These are phyloP conservation scores for Odobenus rosmarus DNA, from an alignment of 2,113 vertebrate genomes.

Conservation along the genomic window DNA sequence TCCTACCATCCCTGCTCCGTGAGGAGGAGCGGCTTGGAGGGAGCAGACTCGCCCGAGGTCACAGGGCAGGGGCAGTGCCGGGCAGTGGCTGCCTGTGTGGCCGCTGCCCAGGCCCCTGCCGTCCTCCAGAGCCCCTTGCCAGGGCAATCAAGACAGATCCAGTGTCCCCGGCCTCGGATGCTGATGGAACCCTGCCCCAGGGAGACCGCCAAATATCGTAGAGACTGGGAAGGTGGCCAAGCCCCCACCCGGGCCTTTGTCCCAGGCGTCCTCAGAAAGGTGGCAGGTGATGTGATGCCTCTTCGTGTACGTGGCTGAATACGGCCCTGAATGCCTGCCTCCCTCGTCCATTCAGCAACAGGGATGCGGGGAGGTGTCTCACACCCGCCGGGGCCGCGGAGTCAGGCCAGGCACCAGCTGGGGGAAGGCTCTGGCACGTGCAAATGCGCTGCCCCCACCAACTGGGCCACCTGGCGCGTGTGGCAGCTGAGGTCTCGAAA, in stretches of 20 bases:
- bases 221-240: rapidly evolving
- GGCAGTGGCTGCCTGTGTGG: conserved; percentile 51
- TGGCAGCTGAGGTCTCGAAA: neutral
- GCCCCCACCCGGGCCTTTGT: neutral
- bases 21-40: neutral
- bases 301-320: rapidly evolving
- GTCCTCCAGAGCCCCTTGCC: conserved; percentile 50
- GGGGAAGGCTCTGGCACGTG: rapidly evolving
- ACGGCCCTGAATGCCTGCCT: neutral
- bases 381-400: rapidly evolving
- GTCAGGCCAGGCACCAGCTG: neutral
- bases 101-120: conserved; percentile 19
- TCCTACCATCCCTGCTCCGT: too few relatives aligned
- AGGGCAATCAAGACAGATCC: neutral
- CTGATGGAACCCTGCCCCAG: neutral
- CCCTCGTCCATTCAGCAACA: rapidly evolving
- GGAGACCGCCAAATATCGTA: too few relatives aligned
- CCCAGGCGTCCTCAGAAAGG: neutral
- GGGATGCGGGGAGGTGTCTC: neutral
- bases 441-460: rapidly evolving
- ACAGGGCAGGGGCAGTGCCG: too few relatives aligned
- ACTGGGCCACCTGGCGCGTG: rapidly evolving
- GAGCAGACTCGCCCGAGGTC: neutral
- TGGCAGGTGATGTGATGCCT: neutral
- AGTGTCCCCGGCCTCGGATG: rapidly evolving